Conservation (phyloP, 1,140 invertebrate genomes). For the Saxidomus purpurata region DNA sequence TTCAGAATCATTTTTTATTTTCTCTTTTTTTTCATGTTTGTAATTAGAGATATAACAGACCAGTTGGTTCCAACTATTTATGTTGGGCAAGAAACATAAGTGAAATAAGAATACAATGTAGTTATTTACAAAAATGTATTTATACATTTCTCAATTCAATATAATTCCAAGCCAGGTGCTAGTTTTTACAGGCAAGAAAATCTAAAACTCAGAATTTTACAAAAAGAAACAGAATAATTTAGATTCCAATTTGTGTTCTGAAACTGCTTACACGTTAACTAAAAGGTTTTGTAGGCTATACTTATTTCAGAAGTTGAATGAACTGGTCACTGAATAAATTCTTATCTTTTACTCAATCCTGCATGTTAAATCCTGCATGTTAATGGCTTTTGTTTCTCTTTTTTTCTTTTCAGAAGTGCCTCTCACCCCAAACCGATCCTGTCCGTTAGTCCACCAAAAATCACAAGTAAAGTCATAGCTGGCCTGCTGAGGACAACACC, state of each 20-base stretch:
- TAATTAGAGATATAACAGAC: neutral
- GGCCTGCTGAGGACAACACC: conserved; percentile 72
- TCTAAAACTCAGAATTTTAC: too few species aligned
- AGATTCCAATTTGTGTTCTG: too few species aligned
- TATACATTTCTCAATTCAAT: too few species aligned
- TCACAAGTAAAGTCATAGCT: conserved; percentile 78
- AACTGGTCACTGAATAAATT: neutral
- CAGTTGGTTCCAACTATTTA: neutral
- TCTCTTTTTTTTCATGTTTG: neutral
- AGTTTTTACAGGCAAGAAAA: too few species aligned
- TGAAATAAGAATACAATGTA: too few species aligned
- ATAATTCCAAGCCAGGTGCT: too few species aligned
- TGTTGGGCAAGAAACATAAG: too few species aligned
- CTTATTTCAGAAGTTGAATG: too few species aligned
- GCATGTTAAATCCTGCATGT: conserved; percentile 5
- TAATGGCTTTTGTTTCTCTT: conserved; percentile 36
- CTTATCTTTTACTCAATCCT: neutral
- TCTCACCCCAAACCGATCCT: conserved; percentile 74
- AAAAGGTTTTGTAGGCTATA: too few species aligned
- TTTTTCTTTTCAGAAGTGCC: conserved; percentile 71
- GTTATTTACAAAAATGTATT: too few species aligned
- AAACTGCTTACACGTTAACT: too few species aligned
- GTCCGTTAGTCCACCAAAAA: conserved; percentile 76
- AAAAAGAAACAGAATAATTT: too few species aligned
- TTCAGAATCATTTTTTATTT: neutral